These are phyloP conservation scores for Amblyraja radiata DNA, from an alignment of 2,797 vertebrate genomes.

Conservation along the genomic window DNA sequence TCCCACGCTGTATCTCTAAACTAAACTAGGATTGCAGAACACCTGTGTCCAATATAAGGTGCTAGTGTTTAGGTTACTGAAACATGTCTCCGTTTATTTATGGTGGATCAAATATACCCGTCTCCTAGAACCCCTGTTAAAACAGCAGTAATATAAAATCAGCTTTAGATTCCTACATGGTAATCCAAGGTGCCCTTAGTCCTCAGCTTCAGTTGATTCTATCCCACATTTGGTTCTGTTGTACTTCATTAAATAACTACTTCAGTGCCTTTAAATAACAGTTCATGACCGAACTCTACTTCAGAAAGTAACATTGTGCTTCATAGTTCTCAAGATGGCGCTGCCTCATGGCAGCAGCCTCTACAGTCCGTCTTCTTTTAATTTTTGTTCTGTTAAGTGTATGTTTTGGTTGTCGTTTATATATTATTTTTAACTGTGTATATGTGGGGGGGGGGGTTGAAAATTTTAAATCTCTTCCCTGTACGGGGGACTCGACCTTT, in stretches of 20 bases:
- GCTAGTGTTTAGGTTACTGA: background rate
- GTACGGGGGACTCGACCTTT: no score
- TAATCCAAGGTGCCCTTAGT: background rate
- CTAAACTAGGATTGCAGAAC: background rate
- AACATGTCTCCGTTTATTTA: background rate
- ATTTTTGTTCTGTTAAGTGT: no score
- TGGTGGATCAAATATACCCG: background rate
- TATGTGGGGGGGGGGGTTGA: no score
- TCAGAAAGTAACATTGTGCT: background rate
- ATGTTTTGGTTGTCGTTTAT: no score
- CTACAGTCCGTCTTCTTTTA: no score
- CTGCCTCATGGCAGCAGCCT: no score
- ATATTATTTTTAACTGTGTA: no score
- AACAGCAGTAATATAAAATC: background rate
- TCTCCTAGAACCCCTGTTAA: background rate
- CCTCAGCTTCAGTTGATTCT: background rate
- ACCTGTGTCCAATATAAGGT: background rate
- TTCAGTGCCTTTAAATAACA: background rate
- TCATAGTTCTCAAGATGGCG: background rate
- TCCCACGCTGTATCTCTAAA: no score
- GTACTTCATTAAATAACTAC: background rate
- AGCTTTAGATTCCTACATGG: background rate
- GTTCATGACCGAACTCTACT: background rate
- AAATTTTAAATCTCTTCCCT: no score
- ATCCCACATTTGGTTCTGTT: background rate